Conservation (phyloP, 1,140 invertebrate species). For the Zaprionus vittiger region DNA sequence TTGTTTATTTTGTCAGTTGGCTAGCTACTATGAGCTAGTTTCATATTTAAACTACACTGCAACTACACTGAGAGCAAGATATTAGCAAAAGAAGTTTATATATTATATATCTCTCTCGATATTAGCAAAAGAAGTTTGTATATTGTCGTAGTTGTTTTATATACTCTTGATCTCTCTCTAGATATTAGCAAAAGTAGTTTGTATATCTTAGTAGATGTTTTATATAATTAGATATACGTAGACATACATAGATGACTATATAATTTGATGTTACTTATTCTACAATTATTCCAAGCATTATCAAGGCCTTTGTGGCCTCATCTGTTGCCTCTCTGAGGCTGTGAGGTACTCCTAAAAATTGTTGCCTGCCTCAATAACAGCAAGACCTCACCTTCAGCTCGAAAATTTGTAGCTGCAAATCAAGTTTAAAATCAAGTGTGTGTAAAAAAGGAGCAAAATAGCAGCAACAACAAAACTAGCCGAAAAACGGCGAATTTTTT, state of each 20-base stretch:
- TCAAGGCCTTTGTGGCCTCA: neutral
- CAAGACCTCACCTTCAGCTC: conserved; percentile 61
- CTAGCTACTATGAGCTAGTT: neutral
- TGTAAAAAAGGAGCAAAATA: conserved; percentile 28
- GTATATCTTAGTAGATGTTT: neutral
- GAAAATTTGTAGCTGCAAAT: conserved; percentile 65
- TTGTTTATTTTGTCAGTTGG: neutral
- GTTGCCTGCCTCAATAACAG: conserved; percentile 64
- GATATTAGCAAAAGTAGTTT: neutral
- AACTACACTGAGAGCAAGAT: neutral
- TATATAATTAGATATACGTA: neutral
- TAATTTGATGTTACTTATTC: neutral
- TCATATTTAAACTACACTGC: neutral
- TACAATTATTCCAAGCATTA: neutral
- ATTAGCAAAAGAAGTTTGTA: neutral
- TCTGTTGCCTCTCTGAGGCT: neutral
- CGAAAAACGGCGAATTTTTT: conserved; percentile 19
- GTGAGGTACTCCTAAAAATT: conserved; percentile 9
- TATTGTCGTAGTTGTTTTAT: too few relatives aligned
- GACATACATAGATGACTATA: neutral
- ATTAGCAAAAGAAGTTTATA: neutral
- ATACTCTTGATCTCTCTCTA: too few relatives aligned
- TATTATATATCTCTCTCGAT: neutral
- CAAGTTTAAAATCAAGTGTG: conserved; percentile 70
- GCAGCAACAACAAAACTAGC: conserved; percentile 4